Evolutionary conservation across 2,888 invertebrate genomes (phyloP).

Genomic region (Archaeoteleia sp.): DNA sequence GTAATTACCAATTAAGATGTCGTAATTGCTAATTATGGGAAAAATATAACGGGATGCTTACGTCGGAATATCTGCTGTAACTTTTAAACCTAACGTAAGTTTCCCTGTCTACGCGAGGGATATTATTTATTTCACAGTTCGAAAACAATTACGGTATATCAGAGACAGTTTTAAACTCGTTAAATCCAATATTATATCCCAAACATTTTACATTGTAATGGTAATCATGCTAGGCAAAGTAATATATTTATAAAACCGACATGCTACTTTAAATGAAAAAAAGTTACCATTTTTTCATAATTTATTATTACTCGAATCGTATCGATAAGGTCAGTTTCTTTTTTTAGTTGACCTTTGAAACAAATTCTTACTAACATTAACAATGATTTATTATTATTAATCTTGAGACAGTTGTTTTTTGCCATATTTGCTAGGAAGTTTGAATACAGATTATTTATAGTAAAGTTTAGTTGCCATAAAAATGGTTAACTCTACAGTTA

Average conservation of each 20-base stretch:
- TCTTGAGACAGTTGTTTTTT: not conserved
- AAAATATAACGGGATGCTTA: slow-evolving; percentile 54
- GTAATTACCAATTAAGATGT: slow-evolving; percentile 54
- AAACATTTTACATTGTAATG: no score
- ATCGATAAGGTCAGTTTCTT: no score
- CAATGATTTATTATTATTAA: not conserved
- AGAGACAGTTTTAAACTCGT: slow-evolving; percentile 12
- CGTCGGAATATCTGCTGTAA: slow-evolving; percentile 42
- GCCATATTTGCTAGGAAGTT: no score
- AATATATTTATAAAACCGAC: no score
- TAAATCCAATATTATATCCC: not conserved
- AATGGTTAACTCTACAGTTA: no score
- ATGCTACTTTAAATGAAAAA: no score
- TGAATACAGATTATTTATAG: no score
- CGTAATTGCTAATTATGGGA: slow-evolving; percentile 55
- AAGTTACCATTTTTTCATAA: not conserved
- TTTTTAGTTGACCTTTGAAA: no score
- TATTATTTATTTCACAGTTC: slow-evolving; percentile 42
- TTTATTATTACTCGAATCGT: not conserved
- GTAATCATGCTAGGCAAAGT: no score
- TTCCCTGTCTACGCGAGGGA: slow-evolving; percentile 36
- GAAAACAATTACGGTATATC: slow-evolving; percentile 22
- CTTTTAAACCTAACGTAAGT: slow-evolving; percentile 38
- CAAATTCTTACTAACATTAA: not conserved
- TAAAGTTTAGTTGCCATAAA: no score